Base-by-base conservation (phyloP, 2,113 vertebrate species). In the Dipodomys ordii region DNA sequence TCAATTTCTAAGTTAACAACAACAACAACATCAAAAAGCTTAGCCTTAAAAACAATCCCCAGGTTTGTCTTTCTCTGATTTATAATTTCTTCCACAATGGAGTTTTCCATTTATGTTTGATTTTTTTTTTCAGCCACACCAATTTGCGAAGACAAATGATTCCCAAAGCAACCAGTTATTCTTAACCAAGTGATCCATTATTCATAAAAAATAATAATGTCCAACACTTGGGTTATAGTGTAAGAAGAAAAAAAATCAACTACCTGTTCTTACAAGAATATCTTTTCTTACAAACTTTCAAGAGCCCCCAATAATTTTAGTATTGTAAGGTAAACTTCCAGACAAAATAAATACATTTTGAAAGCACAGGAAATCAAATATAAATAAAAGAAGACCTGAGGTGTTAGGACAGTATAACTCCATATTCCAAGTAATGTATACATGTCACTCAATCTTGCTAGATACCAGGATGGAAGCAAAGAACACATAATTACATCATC, bases 121-220 rank as follows among this genome's bases (percentile, higher is more conserved):
- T 74, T 93, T 93, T 91, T 93, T 91, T 57, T 27, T 88, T 91
- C 35, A 77, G 46, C n/a, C 49, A 87, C 25, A 64, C 25, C 32
- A 83, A 90, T 88, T 77, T 90, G 60, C 28, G 32, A 72, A 94
- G 94, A 91, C n/a, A 89, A 96, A 78, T 74, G 81, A 32, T 76
- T 27, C 57, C 77, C 22, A 46, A 7, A 28, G 79, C 25, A 30
- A 46, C 74, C 88, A 92, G 89, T 91, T 87, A 89, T 76, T 67
- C 32, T 87, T 65, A 90, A 81, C 23, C 23, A 67, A 57, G 15
- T 74, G 60, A 71, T 44, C 49, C 79, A 78, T 18, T 27, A 15
- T 71, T 69, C 84, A 16, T 57, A 57, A 57, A 53, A 53, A 57
- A 82, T 82, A 78, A 27, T 72, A 77, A 87, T 76, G 27, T 91